A percentile compares a stretch with the other conserved stretches of the same genome.
Evolutionary conservation across 2,113 vertebrate species (phyloP).

Genomic region (Muscicapa adusta): DNA sequence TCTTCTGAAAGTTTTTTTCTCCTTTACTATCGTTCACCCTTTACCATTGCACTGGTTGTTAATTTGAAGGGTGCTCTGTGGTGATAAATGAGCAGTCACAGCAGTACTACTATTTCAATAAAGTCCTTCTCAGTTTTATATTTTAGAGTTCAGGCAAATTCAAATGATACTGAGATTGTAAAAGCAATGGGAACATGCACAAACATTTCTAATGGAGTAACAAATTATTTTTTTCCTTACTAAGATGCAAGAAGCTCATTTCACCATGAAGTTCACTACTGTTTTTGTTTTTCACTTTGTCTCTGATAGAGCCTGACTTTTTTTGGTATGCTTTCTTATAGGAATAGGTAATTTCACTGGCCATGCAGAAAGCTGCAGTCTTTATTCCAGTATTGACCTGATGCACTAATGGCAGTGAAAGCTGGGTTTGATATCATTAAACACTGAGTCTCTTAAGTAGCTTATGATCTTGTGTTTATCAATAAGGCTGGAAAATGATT

Average conservation of each 20-base stretch:
- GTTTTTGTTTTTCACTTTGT: background rate
- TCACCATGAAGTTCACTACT: background rate
- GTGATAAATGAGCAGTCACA: background rate
- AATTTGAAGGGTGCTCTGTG: background rate
- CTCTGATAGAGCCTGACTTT: background rate
- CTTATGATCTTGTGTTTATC: background rate
- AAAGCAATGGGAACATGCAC: background rate
- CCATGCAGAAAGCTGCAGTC: background rate
- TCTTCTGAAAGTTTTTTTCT: background rate
- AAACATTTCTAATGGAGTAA: background rate
- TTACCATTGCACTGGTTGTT: background rate
- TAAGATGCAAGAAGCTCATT: background rate
- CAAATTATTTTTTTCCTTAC: background rate
- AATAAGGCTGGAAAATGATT: background rate
- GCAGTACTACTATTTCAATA: background rate
- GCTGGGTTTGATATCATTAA: fast-evolving
- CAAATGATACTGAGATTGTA: background rate
- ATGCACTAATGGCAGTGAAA: background rate
- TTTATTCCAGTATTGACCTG: background rate
- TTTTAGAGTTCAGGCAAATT: background rate
- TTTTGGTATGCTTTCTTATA: background rate
- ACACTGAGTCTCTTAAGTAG: background rate
- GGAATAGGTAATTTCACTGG: background rate
- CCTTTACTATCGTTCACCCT: background rate
- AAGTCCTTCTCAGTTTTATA: background rate